Percentiles rank a stretch among this genome's conserved stretches.
Conservation (phyloP, 2,888 invertebrate genomes). For the Rotaria magnacalcarata region DNA sequence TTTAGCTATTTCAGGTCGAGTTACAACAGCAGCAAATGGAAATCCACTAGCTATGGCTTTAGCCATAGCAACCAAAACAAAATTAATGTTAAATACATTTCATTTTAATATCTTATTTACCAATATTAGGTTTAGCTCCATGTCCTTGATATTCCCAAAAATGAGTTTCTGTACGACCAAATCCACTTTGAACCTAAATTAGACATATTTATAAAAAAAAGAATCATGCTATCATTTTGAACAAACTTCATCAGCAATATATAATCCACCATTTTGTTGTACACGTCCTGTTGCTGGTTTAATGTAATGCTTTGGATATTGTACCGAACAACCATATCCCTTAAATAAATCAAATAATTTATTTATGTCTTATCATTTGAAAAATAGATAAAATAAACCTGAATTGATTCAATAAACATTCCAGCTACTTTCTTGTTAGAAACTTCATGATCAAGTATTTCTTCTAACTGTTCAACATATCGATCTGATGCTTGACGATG, state of each 20-base stretch:
- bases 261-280: conserved; percentile 76
- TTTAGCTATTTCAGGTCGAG: conserved; percentile 79
- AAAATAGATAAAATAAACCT: conserved; percentile 63
- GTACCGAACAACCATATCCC: conserved; percentile 87
- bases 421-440: conserved; percentile 76
- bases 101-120: conserved; percentile 63
- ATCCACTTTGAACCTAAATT: conserved; percentile 90
- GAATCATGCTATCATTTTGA: background rate
- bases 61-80: conserved; percentile 74
- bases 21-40: conserved; percentile 88
- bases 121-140: conserved; percentile 54
- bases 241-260: conserved; percentile 82
- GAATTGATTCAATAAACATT: conserved; percentile 88
- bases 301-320: conserved; percentile 81
- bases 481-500: conserved; percentile 71
- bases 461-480: conserved; percentile 76
- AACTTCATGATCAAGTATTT: conserved; percentile 73
- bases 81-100: conserved; percentile 73
- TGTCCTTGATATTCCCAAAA: conserved; percentile 95
- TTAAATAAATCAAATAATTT: conserved; percentile 50
- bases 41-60: conserved; percentile 96
- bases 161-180: conserved; percentile 83
- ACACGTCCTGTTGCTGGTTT: conserved; percentile 74
- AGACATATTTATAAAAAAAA: conserved; percentile 64
- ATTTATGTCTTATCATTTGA: conserved; percentile 70